Evolutionary conservation across 2,888 invertebrate genomes (phyloP).

Genomic region (Rhabditoides inermis): DNA sequence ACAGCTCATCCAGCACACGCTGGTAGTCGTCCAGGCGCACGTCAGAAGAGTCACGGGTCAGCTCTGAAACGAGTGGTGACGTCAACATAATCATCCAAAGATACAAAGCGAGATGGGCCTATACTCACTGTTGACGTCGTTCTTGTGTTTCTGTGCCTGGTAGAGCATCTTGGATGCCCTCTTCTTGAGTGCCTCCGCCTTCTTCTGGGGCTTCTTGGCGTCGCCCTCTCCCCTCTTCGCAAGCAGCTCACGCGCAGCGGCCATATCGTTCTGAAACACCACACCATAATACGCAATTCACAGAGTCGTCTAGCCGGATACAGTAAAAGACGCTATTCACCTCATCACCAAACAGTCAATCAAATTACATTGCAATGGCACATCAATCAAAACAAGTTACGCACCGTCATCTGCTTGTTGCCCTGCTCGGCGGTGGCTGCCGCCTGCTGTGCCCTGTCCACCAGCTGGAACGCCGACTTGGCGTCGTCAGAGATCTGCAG

Average conservation of each 20-base stretch:
- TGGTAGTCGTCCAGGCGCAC: conserved; percentile 39
- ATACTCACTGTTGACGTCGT: conserved; percentile 38
- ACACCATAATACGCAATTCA: too few species aligned
- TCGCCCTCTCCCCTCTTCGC: conserved; percentile 40
- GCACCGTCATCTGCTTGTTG: conserved; percentile 25
- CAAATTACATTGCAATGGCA: neutral
- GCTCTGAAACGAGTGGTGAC: conserved; percentile 24
- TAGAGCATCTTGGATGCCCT: conserved; percentile 42
- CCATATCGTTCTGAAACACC: conserved; percentile 43
- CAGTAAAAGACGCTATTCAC: too few species aligned
- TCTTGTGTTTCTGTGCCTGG: conserved; percentile 39
- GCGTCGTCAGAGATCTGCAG: conserved; percentile 27
- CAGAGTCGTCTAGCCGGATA: too few species aligned
- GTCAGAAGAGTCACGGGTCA: conserved; percentile 40
- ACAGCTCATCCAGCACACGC: conserved; percentile 26
- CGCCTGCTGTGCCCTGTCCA: conserved; percentile 23
- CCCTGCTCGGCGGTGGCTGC: conserved; percentile 23
- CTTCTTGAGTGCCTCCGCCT: conserved; percentile 37
- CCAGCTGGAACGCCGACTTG: conserved; percentile 27
- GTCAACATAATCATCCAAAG: conserved; percentile 2
- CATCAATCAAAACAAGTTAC: neutral
- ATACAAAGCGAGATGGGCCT: neutral
- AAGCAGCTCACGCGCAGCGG: conserved; percentile 32
- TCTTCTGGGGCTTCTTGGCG: conserved; percentile 36
- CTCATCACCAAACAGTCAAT: too few species aligned